These are phyloP conservation scores for Cartodere bifasciata DNA, from an alignment of 2,888 invertebrate species.

Conservation along the genomic window DNA sequence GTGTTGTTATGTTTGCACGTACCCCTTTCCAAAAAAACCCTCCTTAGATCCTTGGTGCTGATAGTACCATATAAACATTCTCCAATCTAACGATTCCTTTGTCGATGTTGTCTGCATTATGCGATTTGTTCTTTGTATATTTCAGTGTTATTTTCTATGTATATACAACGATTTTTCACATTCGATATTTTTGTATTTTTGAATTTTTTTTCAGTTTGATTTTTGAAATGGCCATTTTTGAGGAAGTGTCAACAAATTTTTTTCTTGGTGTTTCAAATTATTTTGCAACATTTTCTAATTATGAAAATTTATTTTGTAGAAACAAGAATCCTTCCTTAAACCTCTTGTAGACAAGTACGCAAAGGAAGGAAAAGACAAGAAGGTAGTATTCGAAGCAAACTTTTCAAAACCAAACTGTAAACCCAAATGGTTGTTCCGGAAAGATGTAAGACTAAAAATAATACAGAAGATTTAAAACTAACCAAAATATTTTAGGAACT, in stretches of 20 bases:
- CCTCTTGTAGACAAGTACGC: slow-evolving; percentile 89
- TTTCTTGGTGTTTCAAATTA: slow-evolving; percentile 12
- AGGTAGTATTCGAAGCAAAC: slow-evolving; percentile 83
- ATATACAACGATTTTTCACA: slow-evolving; percentile 19
- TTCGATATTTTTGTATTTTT: slow-evolving; percentile 21
- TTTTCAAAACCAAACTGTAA: slow-evolving; percentile 95
- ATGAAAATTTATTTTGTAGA: slow-evolving; percentile 42
- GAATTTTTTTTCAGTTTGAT: slow-evolving; percentile 25
- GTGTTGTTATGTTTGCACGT: slow-evolving; percentile 24
- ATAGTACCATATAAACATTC: slow-evolving; percentile 3
- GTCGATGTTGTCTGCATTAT: slow-evolving; percentile 30
- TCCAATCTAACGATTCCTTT: slow-evolving; percentile 14
- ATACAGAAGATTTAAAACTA: no score
- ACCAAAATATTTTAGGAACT: slow-evolving; percentile 72
- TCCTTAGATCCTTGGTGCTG: not conserved
- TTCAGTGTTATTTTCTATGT: slow-evolving; percentile 7
- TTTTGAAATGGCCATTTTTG: slow-evolving; percentile 28
- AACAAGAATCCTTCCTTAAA: slow-evolving; percentile 87
- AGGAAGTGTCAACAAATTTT: slow-evolving; percentile 17
- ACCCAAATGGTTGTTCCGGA: slow-evolving; percentile 83
- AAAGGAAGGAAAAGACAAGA: slow-evolving; percentile 93
- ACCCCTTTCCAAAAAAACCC: not conserved
- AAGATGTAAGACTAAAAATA: slow-evolving; percentile 71
- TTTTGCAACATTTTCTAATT: slow-evolving; percentile 11
- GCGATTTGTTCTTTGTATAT: slow-evolving; percentile 14